These are phyloP conservation scores for Alviniconcha marisindica DNA, from an alignment of 1,140 invertebrate genomes.

Conservation along the genomic window DNA sequence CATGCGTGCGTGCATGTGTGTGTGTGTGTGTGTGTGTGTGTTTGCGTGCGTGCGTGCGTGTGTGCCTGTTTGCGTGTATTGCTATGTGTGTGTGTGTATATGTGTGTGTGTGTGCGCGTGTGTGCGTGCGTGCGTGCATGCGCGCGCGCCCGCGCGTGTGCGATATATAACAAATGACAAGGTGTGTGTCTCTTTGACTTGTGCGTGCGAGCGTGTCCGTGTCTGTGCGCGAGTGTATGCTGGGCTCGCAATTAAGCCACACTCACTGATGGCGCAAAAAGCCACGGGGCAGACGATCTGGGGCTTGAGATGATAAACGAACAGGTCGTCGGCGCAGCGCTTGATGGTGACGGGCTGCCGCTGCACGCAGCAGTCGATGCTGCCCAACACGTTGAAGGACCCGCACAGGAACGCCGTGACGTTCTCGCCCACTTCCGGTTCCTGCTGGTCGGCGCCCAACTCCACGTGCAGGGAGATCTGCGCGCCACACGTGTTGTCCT, in stretches of 20 bases:
- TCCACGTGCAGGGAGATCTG: constrained; percentile 39
- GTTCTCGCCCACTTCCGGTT: constrained; percentile 31
- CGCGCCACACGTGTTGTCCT: constrained; percentile 51
- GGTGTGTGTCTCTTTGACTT: too few relatives aligned
- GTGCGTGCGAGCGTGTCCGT: too few relatives aligned
- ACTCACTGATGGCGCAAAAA: constrained; percentile 51
- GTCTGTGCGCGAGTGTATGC: too few relatives aligned
- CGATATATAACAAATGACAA: too few relatives aligned
- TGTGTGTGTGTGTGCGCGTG: neutral
- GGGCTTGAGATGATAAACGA: constrained; percentile 45
- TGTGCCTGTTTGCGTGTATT: neutral
- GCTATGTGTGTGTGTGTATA: neutral
- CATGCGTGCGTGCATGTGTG: neutral
- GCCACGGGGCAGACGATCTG: constrained; percentile 51
- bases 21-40: constrained; percentile 16
- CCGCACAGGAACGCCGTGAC: constrained; percentile 43
- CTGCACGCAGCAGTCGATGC: constrained; percentile 56
- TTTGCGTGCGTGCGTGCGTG: too few relatives aligned
- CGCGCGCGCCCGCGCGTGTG: too few relatives aligned
- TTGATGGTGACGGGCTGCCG: constrained; percentile 41
- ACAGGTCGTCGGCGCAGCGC: constrained; percentile 42
- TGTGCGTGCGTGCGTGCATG: too few relatives aligned
- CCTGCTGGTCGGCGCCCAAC: constrained; percentile 24
- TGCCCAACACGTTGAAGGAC: constrained; percentile 50
- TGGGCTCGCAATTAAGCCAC: too few relatives aligned